A percentile compares a stretch with the other conserved stretches of the same genome.
Conservation (phyloP, 2,113 vertebrate genomes). For the Lichenostomus cassidix region DNA sequence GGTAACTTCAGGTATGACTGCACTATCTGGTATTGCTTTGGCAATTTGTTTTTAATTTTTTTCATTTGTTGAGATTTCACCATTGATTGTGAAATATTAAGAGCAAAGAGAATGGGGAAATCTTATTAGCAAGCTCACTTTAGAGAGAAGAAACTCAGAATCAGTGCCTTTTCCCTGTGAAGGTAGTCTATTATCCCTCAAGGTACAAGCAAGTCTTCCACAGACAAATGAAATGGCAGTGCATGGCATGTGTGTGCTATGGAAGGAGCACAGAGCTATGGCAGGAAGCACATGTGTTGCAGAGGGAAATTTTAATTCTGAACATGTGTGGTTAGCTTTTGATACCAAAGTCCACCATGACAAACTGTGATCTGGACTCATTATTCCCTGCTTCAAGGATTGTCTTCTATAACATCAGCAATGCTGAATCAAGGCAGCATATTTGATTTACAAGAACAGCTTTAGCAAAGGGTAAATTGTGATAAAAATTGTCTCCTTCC, state of each 20-base stretch:
- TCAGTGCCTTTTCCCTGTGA: not conserved
- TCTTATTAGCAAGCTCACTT: not conserved
- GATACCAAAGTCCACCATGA: not conserved
- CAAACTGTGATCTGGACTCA: constrained; percentile 17
- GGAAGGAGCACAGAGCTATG: not conserved
- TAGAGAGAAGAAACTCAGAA: not conserved
- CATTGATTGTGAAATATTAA: not conserved
- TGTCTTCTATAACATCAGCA: not conserved
- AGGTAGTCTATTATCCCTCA: constrained; percentile 36
- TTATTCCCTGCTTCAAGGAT: constrained; percentile 38
- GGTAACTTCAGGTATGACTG: not conserved
- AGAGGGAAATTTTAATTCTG: constrained; percentile 21
- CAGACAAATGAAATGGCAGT: not conserved
- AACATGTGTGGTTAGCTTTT: not conserved
- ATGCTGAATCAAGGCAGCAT: constrained; percentile 2
- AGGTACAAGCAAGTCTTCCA: not conserved
- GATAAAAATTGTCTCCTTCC: constrained; percentile 54
- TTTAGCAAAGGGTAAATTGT: constrained; percentile 19
- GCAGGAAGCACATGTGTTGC: not conserved
- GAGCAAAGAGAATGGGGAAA: not conserved
- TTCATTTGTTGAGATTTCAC: not conserved
- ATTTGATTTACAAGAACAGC: constrained; percentile 33
- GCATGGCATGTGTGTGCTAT: not conserved
- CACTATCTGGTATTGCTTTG: not conserved
- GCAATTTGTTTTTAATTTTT: not conserved